Evolutionary conservation across 2,888 invertebrate species (phyloP), one percentile per base, ranked within the genome.

Genomic region (Noctua pronuba): DNA sequence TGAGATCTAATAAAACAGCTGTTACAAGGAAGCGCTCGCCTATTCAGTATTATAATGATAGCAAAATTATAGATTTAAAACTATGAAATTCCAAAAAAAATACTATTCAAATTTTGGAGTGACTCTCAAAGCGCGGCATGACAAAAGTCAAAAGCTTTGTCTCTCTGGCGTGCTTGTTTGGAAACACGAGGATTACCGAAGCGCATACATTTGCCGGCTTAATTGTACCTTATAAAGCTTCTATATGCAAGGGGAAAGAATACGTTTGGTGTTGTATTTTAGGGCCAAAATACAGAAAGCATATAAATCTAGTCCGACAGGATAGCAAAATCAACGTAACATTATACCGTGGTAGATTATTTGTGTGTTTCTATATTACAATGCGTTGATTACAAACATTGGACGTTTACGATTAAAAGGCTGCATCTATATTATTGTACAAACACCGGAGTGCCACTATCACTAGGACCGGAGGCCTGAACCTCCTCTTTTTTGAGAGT

Each of bases 351-450:
- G 79, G 79, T 86, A 86, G 86, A 62, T n/a, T 74, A 79, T 79
- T 85, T 77, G 80, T 86, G 86, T 88, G 80, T 80, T 77, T 87
- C 52, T 80, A 77, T 79, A 76, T 76, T 70, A 72, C 46, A 64
- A 44, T 28, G 38, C 62, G 65, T 24, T 66, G 66, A 13, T 41
- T 65, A 46, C 78, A 85, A 73, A 87, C 67, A 76, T 87, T 75
- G 80, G 73, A 68, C 49, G 67, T 44, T 10, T 44, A 38, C 7
- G 7, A 62, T 4, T 38, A n/a, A 21, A 35, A 52, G n/a, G 11
- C 49, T 44, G n/a, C 6, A 16, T 35, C 28, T 10, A 16, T 35
- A 58, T 28, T 18, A 68, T 28, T 41, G 62, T 13, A 41, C 16
- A 65, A 62, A 64, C n/a, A 41, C 6, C 28, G 18, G 24, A 28